Conservation (phyloP, 2,888 invertebrate species). For the Drosophila koepferae region DNA sequence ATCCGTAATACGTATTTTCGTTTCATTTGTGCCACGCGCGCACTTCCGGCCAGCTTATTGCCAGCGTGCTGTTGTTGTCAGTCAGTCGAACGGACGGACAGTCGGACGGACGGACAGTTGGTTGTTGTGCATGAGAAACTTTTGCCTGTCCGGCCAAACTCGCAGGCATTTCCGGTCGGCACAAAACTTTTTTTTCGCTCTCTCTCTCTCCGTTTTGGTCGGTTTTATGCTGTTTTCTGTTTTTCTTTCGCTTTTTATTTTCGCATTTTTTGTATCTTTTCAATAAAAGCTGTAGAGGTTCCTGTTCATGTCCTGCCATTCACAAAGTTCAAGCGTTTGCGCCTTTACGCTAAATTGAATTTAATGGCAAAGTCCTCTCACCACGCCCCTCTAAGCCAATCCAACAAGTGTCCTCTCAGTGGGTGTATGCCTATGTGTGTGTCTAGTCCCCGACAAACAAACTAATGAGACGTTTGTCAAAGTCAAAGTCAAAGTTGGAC, state of each 20-base stretch:
- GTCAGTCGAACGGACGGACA: constrained; percentile 30
- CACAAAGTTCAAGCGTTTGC: constrained; percentile 67
- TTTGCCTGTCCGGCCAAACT: constrained; percentile 62
- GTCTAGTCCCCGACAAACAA: constrained; percentile 36
- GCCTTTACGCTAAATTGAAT: constrained; percentile 78
- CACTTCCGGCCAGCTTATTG: constrained; percentile 74
- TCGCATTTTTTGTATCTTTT: constrained; percentile 47
- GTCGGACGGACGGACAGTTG: constrained; percentile 18
- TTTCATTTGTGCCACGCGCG: constrained; percentile 67
- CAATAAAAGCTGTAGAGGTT: constrained; percentile 49
- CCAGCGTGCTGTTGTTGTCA: constrained; percentile 39
- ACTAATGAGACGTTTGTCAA: constrained; percentile 66
- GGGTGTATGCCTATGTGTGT: not conserved
- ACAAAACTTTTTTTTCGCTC: constrained; percentile 42
- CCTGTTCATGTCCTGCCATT: constrained; percentile 46
- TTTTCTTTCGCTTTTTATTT: constrained; percentile 21
- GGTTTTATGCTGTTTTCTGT: not conserved
- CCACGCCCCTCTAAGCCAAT: not conserved
- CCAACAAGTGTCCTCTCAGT: constrained; percentile 52
- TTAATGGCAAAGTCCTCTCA: constrained; percentile 56
- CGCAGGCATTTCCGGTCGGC: constrained; percentile 72
- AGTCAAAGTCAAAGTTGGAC: constrained; percentile 44
- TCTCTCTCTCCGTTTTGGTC: not conserved
- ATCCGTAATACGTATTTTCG: constrained; percentile 36
- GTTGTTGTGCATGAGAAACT: constrained; percentile 56